Conservation (phyloP, 1,140 invertebrate genomes). For the Orchestia grillus region DNA sequence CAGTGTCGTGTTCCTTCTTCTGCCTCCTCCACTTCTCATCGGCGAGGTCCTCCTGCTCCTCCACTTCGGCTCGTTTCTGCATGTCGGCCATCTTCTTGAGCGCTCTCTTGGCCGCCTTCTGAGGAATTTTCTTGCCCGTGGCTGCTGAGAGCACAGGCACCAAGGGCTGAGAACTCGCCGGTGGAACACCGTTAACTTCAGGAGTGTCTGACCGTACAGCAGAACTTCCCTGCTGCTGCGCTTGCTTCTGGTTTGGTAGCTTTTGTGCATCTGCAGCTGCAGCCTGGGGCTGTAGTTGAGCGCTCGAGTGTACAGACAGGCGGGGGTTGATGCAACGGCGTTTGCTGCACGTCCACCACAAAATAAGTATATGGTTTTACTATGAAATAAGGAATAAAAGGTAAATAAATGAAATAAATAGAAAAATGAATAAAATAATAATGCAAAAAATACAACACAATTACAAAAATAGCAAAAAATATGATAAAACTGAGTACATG, state of each 20-base stretch:
- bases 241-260: neutral
- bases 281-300: neutral
- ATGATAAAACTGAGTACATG: no score
- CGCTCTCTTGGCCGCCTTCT: constrained; percentile 69
- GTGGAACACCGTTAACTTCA: neutral
- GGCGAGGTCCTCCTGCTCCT: neutral
- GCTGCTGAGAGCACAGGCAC: constrained; percentile 67
- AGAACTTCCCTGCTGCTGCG: neutral
- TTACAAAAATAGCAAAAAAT: no score
- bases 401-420: no score
- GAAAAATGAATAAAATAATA: no score
- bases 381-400: neutral
- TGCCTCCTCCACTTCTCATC: constrained; percentile 13
- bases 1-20: neutral
- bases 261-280: neutral
- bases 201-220: neutral
- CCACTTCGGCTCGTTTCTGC: neutral
- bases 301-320: constrained; percentile 10
- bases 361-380: neutral
- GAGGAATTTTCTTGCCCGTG: constrained; percentile 72
- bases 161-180: neutral
- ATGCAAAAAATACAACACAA: no score
- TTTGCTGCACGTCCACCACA: neutral
- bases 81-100: constrained; percentile 44
- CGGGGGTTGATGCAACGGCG: constrained; percentile 40